These are phyloP conservation scores for Montipora efflorescens DNA, from an alignment of 64 coral and sea anemone genomes.

Conservation along the genomic window DNA sequence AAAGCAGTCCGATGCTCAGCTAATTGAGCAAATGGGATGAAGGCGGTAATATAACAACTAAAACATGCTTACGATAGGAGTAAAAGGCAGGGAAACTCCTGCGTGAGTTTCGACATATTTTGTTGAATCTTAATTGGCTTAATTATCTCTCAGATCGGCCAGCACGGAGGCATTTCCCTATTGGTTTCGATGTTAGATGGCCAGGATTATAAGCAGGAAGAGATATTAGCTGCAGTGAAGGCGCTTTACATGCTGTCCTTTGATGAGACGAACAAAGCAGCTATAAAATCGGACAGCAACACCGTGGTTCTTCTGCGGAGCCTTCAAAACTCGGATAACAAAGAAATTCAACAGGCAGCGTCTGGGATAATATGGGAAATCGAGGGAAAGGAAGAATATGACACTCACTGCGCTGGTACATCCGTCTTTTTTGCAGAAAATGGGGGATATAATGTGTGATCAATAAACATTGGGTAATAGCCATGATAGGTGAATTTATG, in stretches of 20 bases:
- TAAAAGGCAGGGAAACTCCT: not conserved
- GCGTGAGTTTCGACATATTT: not conserved
- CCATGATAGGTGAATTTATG: too few species aligned
- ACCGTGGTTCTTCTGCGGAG: constrained; percentile 2
- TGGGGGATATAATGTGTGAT: too few species aligned
- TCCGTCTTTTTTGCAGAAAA: not conserved
- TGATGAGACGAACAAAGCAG: constrained; percentile 42
- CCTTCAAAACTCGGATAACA: not conserved
- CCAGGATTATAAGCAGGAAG: not conserved
- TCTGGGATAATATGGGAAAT: constrained; percentile 50
- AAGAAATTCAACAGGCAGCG: constrained; percentile 37
- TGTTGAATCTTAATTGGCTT: not conserved
- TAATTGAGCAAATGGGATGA: too few species aligned
- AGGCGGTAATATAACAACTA: too few species aligned
- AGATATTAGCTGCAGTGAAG: constrained; percentile 18
- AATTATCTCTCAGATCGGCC: constrained; percentile 8
- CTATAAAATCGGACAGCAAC: not conserved
- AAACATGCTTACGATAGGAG: too few species aligned
- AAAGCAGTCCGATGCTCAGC: too few species aligned
- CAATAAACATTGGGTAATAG: too few species aligned
- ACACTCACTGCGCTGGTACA: not conserved
- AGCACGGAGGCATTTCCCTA: constrained; percentile 19
- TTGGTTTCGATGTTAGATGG: constrained; percentile 29
- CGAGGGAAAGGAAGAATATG: constrained; percentile 11
- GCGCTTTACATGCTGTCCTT: constrained; percentile 65